These are phyloP conservation scores for Scleropages formosus DNA, from an alignment of 2,797 vertebrate genomes.

Conservation along the genomic window DNA sequence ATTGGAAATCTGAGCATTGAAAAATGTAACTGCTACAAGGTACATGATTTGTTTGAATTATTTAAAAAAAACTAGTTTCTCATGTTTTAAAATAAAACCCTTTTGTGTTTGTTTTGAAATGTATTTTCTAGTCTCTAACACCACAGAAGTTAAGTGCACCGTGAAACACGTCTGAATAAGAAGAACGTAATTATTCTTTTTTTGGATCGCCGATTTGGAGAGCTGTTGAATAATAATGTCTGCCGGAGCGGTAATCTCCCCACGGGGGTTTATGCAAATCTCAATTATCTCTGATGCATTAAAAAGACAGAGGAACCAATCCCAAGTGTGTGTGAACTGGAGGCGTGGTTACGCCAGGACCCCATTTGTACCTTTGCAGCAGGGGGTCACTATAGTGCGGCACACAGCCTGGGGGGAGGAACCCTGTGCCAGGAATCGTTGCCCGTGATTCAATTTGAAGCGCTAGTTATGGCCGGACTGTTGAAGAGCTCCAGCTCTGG, in stretches of 20 bases:
- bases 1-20: too few species aligned
- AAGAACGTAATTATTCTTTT: slow-evolving; percentile 13
- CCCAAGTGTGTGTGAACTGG: slow-evolving; percentile 3
- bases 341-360: neutral
- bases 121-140: neutral
- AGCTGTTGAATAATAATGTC: slow-evolving; percentile 15
- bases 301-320: slow-evolving; percentile 3
- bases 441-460: too few species aligned
- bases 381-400: neutral
- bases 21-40: too few species aligned
- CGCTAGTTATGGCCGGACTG: too few species aligned
- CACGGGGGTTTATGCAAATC: slow-evolving; percentile 23
- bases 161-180: slow-evolving; percentile 4
- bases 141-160: neutral
- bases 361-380: neutral
- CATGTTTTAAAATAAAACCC: too few species aligned
- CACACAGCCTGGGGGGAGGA: neutral
- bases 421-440: neutral
- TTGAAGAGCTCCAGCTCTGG: too few species aligned
- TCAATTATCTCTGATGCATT: slow-evolving; percentile 5
- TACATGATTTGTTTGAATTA: too few species aligned
- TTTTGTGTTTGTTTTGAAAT: neutral
- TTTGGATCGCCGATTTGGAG: neutral
- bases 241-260: slow-evolving; percentile 13
- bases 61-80: too few species aligned